Evolutionary conservation across 2,113 vertebrate species (phyloP), one percentile per base, ranked within the genome.

Genomic region (Gorsachius goisagi): DNA sequence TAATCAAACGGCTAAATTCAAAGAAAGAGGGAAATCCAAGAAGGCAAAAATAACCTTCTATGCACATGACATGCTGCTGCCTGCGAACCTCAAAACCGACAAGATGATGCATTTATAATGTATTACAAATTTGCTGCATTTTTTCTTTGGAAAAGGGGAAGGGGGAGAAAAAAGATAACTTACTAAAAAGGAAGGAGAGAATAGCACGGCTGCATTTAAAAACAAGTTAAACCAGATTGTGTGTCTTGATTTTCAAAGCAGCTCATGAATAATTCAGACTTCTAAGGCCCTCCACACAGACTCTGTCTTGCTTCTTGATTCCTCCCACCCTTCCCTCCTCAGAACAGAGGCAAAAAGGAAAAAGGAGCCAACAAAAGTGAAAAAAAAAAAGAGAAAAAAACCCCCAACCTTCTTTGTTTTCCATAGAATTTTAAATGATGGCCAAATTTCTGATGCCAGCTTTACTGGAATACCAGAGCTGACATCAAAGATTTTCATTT

Each of bases 121-220:
- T 96, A 98, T 97, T 97, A 96, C 97, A 95, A 94, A 97, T 77
- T 75, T 45, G 12, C 80, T 83, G 59, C 60, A 39, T 89, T 97
- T 96, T 91, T 92, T 94, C 85, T 97, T 93, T 90, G 82, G 72
- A 95, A 91, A 92, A 96, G 49, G 12, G 33, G 15, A 26, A 35
- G 49, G 62, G 47, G 27, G 45, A 13, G 6, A 78, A 83, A 72
- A 69, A 50, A 24, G 20, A 78, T 49, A 76, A 52, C 56, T 77
- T 73, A 75, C 85, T 92, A 64, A 83, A 85, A 83, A 64, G 55
- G 76, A 93, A 93, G 62, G 77, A 78, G 72, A 93, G 88, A 30
- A 49, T 89, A 95, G 71, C 69, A 68, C 0, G 6, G 24, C 79
- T 81, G 55, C 45, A 86, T 77, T 93, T 88, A 62, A 84, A 90